A percentile compares a stretch with the other conserved stretches of the same genome.
These are phyloP conservation scores for Scomber colias DNA, from an alignment of 2,113 vertebrate species.

Conservation along the genomic window DNA sequence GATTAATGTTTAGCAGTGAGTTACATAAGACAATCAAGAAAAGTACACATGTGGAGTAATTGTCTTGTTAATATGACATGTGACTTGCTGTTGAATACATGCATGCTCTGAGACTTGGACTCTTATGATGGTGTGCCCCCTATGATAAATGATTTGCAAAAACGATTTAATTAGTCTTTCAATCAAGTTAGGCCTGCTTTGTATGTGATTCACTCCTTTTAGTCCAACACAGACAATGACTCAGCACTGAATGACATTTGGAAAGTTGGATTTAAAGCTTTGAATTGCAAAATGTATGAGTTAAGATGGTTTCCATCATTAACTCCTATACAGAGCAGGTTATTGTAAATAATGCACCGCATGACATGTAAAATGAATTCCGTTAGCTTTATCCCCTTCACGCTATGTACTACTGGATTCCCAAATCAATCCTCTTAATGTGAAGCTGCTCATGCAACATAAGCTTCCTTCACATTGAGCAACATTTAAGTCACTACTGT, in stretches of 20 bases:
- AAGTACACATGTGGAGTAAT: too few relatives aligned
- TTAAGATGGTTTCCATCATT: constrained; percentile 14
- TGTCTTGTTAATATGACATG: too few relatives aligned
- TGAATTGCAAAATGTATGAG: constrained; percentile 11
- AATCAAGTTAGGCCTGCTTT: background rate
- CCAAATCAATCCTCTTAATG: constrained; percentile 66
- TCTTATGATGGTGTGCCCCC: too few relatives aligned
- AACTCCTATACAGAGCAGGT: constrained; percentile 31
- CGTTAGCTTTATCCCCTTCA: constrained; percentile 50
- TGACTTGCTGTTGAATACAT: too few relatives aligned
- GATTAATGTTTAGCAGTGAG: too few relatives aligned
- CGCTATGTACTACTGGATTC: constrained; percentile 24
- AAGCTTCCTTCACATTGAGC: constrained; percentile 48
- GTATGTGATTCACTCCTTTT: background rate
- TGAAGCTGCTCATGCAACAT: constrained; percentile 40
- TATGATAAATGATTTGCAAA: too few relatives aligned
- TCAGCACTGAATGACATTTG: background rate
- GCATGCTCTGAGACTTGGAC: too few relatives aligned
- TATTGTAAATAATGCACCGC: constrained; percentile 44
- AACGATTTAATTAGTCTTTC: too few relatives aligned
- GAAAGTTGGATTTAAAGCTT: background rate
- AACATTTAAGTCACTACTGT: constrained; percentile 32
- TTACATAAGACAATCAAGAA: too few relatives aligned
- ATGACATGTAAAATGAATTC: constrained; percentile 39
- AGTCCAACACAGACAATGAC: background rate